phyloP scores from a whole-genome alignment of 2,888 invertebrate genomes.

The Synanthedon formicaeformis region DNA sequence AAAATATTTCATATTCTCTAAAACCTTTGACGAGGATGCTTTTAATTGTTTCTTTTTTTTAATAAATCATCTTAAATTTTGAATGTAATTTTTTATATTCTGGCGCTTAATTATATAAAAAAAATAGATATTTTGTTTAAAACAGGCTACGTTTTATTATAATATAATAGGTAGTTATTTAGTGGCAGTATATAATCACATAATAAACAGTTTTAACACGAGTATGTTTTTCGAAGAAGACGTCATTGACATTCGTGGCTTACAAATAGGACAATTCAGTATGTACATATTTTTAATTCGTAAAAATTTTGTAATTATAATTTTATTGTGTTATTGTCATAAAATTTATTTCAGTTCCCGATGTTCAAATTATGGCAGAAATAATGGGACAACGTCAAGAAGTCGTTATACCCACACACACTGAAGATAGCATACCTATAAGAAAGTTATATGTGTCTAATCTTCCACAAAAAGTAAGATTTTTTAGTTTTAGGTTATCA shows the following conservation, averaged over 20 bases:
- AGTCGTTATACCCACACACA: conserved; percentile 56
- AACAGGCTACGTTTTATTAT: no score
- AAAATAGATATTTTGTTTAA: no score
- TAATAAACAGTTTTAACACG: no score
- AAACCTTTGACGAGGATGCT: no score
- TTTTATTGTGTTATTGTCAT: not conserved
- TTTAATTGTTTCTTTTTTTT: no score
- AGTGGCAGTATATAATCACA: no score
- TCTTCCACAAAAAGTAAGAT: conserved; percentile 65
- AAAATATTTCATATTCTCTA: no score
- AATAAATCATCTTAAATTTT: no score
- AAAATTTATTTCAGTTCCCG: conserved; percentile 23
- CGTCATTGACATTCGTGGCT: not conserved
- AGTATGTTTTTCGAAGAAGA: not conserved
- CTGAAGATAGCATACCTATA: conserved; percentile 70
- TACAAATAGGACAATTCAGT: conserved; percentile 21
- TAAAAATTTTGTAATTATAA: not conserved
- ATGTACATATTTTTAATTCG: conserved; percentile 17
- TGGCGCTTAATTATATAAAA: no score
- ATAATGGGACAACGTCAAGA: conserved; percentile 30
- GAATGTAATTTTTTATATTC: no score
- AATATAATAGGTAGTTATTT: no score
- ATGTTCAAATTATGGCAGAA: conserved; percentile 34
- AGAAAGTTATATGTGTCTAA: conserved; percentile 71
- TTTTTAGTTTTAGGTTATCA: not conserved